These are phyloP conservation scores for Tricholaema leucomelas DNA, from an alignment of 2,113 vertebrate genomes.

Conservation along the genomic window DNA sequence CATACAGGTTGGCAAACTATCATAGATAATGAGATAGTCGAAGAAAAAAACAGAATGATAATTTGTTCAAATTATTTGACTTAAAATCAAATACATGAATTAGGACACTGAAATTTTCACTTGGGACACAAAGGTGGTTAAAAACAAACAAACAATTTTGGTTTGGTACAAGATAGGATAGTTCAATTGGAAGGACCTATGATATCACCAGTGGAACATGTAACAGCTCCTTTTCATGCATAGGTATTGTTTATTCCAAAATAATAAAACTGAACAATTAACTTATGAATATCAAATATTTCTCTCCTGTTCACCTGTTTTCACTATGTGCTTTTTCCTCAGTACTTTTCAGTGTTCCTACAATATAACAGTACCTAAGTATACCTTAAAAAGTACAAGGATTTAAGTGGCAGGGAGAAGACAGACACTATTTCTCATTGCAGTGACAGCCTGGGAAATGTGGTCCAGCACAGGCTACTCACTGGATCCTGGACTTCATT, in stretches of 20 bases:
- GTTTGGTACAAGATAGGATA: not conserved
- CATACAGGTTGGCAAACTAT: not conserved
- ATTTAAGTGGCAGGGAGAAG: not conserved
- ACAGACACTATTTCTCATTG: not conserved
- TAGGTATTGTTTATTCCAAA: not conserved
- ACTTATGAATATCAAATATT: not conserved
- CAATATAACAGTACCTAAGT: not conserved
- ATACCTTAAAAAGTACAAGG: not conserved
- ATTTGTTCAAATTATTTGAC: not conserved
- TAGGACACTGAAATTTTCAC: not conserved
- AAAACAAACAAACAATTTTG: rapidly evolving
- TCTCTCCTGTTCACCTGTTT: not conserved
- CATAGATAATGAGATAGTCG: not conserved
- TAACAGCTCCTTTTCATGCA: not conserved
- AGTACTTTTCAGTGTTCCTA: not conserved
- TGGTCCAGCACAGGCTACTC: not conserved
- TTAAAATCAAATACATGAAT: not conserved
- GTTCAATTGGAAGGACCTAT: not conserved
- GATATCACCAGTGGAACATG: not conserved
- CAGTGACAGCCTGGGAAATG: not conserved
- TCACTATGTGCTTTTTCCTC: not conserved
- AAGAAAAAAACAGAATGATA: not conserved
- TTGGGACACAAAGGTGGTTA: not conserved
- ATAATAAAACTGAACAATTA: not conserved
- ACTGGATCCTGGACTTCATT: not conserved